These are phyloP conservation scores for Lordiphosa fenestrarum DNA, from an alignment of 2,888 invertebrate species.

Conservation along the genomic window DNA sequence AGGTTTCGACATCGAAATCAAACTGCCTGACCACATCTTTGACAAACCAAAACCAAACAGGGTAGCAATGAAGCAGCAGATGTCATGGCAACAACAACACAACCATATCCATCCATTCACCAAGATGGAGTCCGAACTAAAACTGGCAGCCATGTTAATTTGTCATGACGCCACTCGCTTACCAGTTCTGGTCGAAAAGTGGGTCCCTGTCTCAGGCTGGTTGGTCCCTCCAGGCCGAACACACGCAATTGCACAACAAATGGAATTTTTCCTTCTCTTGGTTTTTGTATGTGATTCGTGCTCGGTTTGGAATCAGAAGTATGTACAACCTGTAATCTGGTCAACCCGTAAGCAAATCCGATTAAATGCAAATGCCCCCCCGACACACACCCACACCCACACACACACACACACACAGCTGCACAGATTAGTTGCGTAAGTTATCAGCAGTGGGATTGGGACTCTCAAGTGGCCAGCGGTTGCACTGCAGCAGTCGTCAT, in stretches of 20 bases:
- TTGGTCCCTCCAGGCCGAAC: conserved; percentile 6
- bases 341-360: conserved; percentile 58
- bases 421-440: conserved; percentile 70
- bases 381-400: conserved; percentile 7
- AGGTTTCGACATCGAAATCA: too few species aligned
- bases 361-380: conserved; percentile 66
- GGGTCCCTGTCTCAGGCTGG: conserved; percentile 15
- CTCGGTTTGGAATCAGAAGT: conserved; percentile 44
- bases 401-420: conserved; percentile 2
- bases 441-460: conserved; percentile 47
- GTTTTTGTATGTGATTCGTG: conserved; percentile 15
- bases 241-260: conserved; percentile 63
- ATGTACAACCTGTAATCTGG: conserved; percentile 67
- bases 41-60: neutral
- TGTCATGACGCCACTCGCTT: conserved; percentile 62
- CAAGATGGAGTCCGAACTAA: conserved; percentile 24
- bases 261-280: conserved; percentile 34
- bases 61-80: conserved; percentile 35
- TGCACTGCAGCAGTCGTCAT: conserved; percentile 59
- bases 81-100: conserved; percentile 26
- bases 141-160: conserved; percentile 63
- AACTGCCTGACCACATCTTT: too few species aligned
- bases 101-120: conserved; percentile 31
- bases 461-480: conserved; percentile 37
- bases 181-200: conserved; percentile 19